Percentiles rank a stretch among this genome's conserved stretches.
Evolutionary conservation across 2,113 vertebrate genomes (phyloP).

Genomic region (Pteruthius melanotis): DNA sequence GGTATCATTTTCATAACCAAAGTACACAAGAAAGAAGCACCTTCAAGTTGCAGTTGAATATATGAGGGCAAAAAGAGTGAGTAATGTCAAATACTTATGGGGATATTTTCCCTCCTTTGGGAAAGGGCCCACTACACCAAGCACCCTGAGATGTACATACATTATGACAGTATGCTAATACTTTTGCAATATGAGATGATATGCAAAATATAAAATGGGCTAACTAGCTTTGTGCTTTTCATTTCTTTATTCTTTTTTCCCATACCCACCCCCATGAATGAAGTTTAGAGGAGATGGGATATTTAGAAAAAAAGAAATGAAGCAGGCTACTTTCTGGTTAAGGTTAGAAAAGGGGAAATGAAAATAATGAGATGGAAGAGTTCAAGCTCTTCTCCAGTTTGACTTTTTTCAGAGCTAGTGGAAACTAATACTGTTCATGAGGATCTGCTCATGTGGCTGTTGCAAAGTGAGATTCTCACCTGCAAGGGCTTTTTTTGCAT

Average conservation of each 20-base stretch:
- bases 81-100: not conserved
- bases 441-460: not conserved
- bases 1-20: constrained; percentile 4
- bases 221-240: not conserved
- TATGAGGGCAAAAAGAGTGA: not conserved
- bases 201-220: not conserved
- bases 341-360: not conserved
- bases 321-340: not conserved
- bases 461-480: not conserved
- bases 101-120: not conserved
- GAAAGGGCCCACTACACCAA: not conserved
- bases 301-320: not conserved
- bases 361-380: not conserved
- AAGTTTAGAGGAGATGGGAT: not conserved
- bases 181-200: not conserved
- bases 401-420: not conserved
- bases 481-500: not conserved
- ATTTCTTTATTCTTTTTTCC: no score
- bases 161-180: not conserved
- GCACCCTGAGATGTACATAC: not conserved
- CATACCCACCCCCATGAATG: rapidly evolving
- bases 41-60: not conserved
- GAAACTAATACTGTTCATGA: not conserved
- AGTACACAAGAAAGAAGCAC: not conserved
- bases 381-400: not conserved